Evolutionary conservation across 1,140 invertebrate genomes (phyloP), one percentile per base, ranked within the genome.

Genomic region (Mamestra configurata): DNA sequence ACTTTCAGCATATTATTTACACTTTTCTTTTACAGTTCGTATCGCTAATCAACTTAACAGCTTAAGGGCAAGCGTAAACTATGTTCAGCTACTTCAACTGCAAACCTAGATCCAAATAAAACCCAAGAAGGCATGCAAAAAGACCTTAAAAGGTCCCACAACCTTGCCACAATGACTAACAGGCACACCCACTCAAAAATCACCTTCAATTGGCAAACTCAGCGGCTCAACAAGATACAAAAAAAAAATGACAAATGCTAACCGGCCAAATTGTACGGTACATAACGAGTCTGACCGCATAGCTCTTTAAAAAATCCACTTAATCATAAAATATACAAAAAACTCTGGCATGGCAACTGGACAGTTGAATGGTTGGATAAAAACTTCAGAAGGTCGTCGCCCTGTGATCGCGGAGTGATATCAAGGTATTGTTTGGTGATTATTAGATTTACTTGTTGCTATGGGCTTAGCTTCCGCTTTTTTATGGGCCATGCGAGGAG

Each of bases 271-370:
- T 15, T 13, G 11, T 46, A 64, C 59, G 59, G 59, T 40, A 64
- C 31, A 64, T 64, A 64, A 64, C 4, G 3, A 35, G 11, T 37
- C 31, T 40, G 55, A 57, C 55, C 55, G 55, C 55, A 27, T 27
- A 57, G 27, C 20, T 7, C 13, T 24, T 55, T 22, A 13, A 8
- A 27, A 11, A 57, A 57, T 27, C 22, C 15, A 27, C 4, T 27
- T 27, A 27, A 57, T 35, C 59, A 61, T 15, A 35, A 35, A 61
- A 31, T 18, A 37, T 37, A 18, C 57, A 61, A 64, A 64, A 64
- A 40, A 40, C n/a, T 1, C 20, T 18, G 15, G n/a, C 59, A 40
- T 64, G 18, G 59, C 31, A 64, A 64, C 59, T 11, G 18, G 10
- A 61, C 55, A 64, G 24, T 40, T 64, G 31, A 40, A 31, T 31